A percentile compares a stretch with the other conserved stretches of the same genome.
These are phyloP conservation scores for Hetaerina americana DNA, from an alignment of 1,140 invertebrate species.

Conservation along the genomic window DNA sequence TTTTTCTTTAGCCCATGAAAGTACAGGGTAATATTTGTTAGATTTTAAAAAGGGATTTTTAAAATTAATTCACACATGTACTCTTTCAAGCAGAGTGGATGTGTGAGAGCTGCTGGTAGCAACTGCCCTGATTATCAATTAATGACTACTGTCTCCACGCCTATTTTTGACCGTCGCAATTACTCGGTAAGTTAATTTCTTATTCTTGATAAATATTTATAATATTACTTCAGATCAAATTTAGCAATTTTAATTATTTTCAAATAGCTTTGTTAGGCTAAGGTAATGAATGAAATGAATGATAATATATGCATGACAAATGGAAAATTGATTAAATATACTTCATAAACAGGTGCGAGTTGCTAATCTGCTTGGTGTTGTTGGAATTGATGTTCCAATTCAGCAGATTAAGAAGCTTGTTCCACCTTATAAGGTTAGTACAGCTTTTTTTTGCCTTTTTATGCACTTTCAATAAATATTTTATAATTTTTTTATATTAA, in stretches of 20 bases:
- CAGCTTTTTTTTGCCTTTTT: not conserved
- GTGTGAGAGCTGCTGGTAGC: conserved; percentile 19
- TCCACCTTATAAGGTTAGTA: conserved; percentile 72
- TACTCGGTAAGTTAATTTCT: conserved; percentile 54
- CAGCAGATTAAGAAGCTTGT: conserved; percentile 84
- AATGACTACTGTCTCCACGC: conserved; percentile 81
- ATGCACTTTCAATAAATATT: not conserved
- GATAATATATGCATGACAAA: no score
- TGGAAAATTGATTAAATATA: no score
- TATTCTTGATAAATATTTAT: conserved; percentile 4
- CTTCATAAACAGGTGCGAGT: conserved; percentile 45
- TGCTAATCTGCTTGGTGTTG: conserved; percentile 83
- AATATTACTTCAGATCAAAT: conserved; percentile 1
- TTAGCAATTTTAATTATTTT: not conserved
- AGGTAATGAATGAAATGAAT: no score
- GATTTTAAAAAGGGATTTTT: no score
- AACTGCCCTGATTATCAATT: conserved; percentile 34
- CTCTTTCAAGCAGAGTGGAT: conserved; percentile 53
- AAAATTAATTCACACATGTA: no score
- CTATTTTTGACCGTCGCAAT: conserved; percentile 84
- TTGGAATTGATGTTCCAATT: conserved; percentile 86
- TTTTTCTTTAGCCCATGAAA: no score
- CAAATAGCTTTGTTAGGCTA: no score
- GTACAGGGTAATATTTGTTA: no score
- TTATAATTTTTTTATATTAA: not conserved